A percentile compares a stretch with the other conserved stretches of the same genome.
These are phyloP conservation scores for Rugalucina vietnamica DNA, from an alignment of 2,888 invertebrate species.

Conservation along the genomic window DNA sequence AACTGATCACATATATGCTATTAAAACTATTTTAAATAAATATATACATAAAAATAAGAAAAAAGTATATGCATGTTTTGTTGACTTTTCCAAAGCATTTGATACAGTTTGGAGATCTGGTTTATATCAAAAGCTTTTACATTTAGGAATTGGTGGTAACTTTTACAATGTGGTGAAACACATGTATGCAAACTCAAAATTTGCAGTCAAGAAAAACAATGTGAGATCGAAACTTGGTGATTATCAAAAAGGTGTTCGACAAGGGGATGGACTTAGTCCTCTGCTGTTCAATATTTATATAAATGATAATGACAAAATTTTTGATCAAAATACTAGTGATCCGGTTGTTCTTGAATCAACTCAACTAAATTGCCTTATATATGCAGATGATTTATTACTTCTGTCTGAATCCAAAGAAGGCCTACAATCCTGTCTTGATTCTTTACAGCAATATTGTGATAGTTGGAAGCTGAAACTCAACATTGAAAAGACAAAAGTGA, in stretches of 20 bases:
- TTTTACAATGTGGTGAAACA: neutral
- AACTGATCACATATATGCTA: neutral
- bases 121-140: neutral
- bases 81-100: no score
- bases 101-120: no score
- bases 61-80: no score
- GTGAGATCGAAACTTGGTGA: neutral
- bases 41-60: neutral
- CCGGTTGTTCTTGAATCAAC: slow-evolving; percentile 9
- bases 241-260: neutral
- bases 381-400: neutral
- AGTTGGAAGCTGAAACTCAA: slow-evolving; percentile 11
- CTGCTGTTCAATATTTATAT: neutral
- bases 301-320: neutral
- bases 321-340: neutral
- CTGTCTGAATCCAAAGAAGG: slow-evolving; percentile 14
- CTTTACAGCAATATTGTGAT: slow-evolving; percentile 9
- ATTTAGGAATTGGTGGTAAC: neutral
- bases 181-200: slow-evolving; percentile 23
- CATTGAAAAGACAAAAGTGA: neutral
- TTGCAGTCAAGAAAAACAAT: slow-evolving; percentile 14
- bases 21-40: neutral
- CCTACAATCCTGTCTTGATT: slow-evolving; percentile 1
- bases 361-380: slow-evolving; percentile 19
- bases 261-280: slow-evolving; percentile 15